phyloP scores from a whole-genome alignment of 2,113 vertebrate genomes.

The Pseudonaja textilis region DNA sequence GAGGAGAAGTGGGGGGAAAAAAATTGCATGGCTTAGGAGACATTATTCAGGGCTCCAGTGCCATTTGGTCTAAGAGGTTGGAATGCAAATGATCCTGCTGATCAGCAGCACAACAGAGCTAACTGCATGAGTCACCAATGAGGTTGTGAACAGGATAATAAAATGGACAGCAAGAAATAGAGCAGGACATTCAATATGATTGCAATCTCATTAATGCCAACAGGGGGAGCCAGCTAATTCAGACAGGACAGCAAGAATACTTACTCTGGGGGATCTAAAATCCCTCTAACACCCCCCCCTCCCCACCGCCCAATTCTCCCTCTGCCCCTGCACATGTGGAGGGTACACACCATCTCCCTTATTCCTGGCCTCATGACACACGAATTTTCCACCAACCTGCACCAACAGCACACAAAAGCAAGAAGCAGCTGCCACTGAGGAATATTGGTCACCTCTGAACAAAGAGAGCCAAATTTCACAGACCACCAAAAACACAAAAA shows the following conservation, averaged over 20 bases:
- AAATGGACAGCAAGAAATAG: background rate
- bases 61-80: background rate
- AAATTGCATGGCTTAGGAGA: background rate
- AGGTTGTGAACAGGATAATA: background rate
- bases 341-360: background rate
- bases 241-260: background rate
- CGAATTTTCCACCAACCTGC: background rate
- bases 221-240: background rate
- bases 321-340: background rate
- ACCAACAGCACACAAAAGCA: slow-evolving; percentile 11
- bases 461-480: slow-evolving; percentile 32
- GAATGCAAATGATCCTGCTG: background rate
- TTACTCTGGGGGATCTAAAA: background rate
- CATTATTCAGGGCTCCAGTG: background rate
- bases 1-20: no score
- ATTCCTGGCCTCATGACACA: background rate
- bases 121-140: background rate
- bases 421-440: slow-evolving; percentile 34
- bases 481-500: slow-evolving; percentile 35
- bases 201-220: background rate
- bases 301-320: background rate
- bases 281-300: no score
- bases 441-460: slow-evolving; percentile 12
- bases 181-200: background rate
- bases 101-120: background rate